Conservation (phyloP, 1,140 invertebrate species). For the Schmidtea mediterranea region DNA sequence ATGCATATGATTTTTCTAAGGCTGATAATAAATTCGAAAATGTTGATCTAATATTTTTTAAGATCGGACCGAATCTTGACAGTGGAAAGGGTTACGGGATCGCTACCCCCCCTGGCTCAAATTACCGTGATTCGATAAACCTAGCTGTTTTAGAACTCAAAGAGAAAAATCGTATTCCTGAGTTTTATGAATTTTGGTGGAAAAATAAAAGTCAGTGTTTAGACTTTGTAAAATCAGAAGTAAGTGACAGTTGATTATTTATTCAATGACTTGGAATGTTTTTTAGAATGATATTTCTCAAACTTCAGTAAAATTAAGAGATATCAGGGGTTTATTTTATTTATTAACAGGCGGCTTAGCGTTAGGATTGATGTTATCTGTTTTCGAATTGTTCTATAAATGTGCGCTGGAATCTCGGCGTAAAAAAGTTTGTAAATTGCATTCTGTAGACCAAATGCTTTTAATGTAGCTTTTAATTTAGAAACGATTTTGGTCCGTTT, state of each 20-base stretch:
- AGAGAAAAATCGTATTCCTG: constrained; percentile 18
- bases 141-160: constrained; percentile 19
- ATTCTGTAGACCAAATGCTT: too few relatives aligned
- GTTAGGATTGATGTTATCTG: constrained; percentile 53
- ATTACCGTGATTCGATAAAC: constrained; percentile 31
- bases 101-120: constrained; percentile 59
- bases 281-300: neutral
- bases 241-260: neutral
- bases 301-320: constrained; percentile 45
- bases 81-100: constrained; percentile 63
- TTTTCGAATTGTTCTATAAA: constrained; percentile 45
- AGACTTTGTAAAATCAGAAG: too few relatives aligned
- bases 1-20: too few relatives aligned
- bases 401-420: neutral
- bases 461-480: too few relatives aligned
- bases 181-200: constrained; percentile 24
- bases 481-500: too few relatives aligned
- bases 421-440: neutral
- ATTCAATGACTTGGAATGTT: neutral
- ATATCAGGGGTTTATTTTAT: constrained; percentile 89
- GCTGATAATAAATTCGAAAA: too few relatives aligned
- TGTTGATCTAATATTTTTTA: neutral
- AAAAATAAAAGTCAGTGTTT: constrained; percentile 17
- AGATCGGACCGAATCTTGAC: constrained; percentile 53
- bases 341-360: constrained; percentile 62